phyloP scores from a whole-genome alignment of 2,888 invertebrate species.

The Tanytarsus gracilentus region DNA sequence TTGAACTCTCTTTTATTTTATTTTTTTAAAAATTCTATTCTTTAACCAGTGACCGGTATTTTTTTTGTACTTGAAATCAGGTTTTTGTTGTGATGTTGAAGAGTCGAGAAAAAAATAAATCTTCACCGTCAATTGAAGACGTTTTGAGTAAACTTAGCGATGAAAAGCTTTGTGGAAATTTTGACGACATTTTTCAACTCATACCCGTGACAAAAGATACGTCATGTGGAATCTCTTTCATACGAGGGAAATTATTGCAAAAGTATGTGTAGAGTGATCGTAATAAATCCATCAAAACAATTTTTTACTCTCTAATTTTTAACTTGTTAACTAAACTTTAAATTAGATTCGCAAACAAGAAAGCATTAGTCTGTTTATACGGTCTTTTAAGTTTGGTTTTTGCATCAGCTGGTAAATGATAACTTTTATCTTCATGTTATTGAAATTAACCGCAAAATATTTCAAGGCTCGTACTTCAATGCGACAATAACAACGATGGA shows the following conservation, averaged over 20 bases:
- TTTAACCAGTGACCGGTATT: too few relatives aligned
- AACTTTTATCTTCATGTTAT: too few relatives aligned
- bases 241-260: constrained; percentile 50
- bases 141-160: neutral
- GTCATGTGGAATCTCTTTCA: constrained; percentile 54
- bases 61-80: too few relatives aligned
- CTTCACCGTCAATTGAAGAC: constrained; percentile 26
- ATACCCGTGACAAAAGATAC: constrained; percentile 53
- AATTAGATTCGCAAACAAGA: constrained; percentile 43
- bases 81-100: too few relatives aligned
- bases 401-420: constrained; percentile 56
- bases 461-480: constrained; percentile 51
- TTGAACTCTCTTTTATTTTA: too few relatives aligned
- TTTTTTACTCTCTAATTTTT: constrained; percentile 46
- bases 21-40: too few relatives aligned
- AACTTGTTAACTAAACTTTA: neutral
- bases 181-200: constrained; percentile 45
- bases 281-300: constrained; percentile 35
- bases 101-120: too few relatives aligned
- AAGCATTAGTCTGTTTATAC: constrained; percentile 46
- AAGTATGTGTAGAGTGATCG: constrained; percentile 50
- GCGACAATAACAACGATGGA: constrained; percentile 57
- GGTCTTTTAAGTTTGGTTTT: constrained; percentile 59
- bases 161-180: constrained; percentile 30
- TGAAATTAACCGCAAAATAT: constrained; percentile 51